These are phyloP conservation scores for Zaprionus kolodkinae DNA, from an alignment of 1,140 invertebrate genomes.

Conservation along the genomic window DNA sequence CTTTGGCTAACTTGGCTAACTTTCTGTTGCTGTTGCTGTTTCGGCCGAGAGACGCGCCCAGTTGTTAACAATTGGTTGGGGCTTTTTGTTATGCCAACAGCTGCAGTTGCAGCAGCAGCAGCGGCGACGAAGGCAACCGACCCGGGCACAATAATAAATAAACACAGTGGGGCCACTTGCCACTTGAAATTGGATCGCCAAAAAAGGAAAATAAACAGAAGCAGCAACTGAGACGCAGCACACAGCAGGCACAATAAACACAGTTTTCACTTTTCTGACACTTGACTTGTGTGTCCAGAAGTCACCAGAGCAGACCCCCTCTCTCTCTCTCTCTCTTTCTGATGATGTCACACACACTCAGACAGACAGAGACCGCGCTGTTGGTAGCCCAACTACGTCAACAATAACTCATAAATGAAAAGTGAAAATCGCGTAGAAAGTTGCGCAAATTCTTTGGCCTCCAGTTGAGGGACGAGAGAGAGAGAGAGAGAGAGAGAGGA, in stretches of 20 bases:
- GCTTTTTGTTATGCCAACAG: slow-evolving; percentile 75
- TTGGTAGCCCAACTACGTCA: slow-evolving; percentile 13
- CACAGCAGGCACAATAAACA: slow-evolving; percentile 52
- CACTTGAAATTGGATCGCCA: slow-evolving; percentile 81
- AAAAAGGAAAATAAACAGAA: slow-evolving; percentile 78
- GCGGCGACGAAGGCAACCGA: slow-evolving; percentile 10
- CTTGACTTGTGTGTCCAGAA: slow-evolving; percentile 73
- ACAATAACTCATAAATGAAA: slow-evolving; percentile 81
- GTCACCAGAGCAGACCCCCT: slow-evolving; percentile 26
- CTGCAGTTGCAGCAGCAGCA: slow-evolving; percentile 53
- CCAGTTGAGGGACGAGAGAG: slow-evolving; percentile 1
- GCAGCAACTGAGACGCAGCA: slow-evolving; percentile 7
- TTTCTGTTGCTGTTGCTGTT: slow-evolving; percentile 53
- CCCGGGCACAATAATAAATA: slow-evolving; percentile 70
- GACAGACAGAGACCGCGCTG: background rate
- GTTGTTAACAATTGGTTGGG: slow-evolving; percentile 71
- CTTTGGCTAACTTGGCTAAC: slow-evolving; percentile 40
- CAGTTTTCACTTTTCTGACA: slow-evolving; percentile 81
- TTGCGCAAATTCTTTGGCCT: slow-evolving; percentile 77
- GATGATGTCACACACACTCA: slow-evolving; percentile 67
- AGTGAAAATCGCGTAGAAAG: slow-evolving; percentile 77
- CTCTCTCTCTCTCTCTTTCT: background rate
- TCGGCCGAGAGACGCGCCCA: slow-evolving; percentile 51
- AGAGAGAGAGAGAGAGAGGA: too few species aligned
- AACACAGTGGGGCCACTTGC: slow-evolving; percentile 51